Base-by-base conservation (phyloP, 2,888 invertebrate genomes). In the Pterostichus madidus region DNA sequence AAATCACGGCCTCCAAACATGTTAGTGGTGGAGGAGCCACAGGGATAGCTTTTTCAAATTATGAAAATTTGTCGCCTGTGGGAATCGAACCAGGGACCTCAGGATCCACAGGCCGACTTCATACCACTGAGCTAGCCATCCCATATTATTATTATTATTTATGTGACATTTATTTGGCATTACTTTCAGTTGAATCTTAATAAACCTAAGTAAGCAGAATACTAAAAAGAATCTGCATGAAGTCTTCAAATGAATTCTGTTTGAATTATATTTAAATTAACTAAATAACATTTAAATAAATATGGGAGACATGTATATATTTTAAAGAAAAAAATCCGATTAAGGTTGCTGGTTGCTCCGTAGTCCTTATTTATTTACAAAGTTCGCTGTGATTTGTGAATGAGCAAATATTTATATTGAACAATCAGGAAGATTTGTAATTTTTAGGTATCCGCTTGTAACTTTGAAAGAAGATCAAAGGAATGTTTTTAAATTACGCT, bases 371-470 rank as follows among this genome's bases (percentile, higher is more conserved):
- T 39, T 64, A 64, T 64, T 64, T 64, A 32, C 64, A 35, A n/a
- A 64, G 32, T 32, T 64, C 35, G 7, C 35, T 35, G 32, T 35
- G 32, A 31, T 11, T 32, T 6, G 13, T 24, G 24, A 24, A 24
- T 24, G 24, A 24, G 68, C 39, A 71, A 71, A 71, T 71, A 71
- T 71, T 68, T 35, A 24, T 39, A 17, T 68, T 39, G 39, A 68
- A 17, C 68, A 68, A 68, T 44, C 68, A 68, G 44, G 68, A 44
- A 68, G 17, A 68, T 68, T 44, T 68, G 68, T 44, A 68, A 68
- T 68, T 71, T 71, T 71, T 71, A 39, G 68, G 68, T 35, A 39
- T 39, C 39, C 44, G 46, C 39, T 44, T 15, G 39, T 44, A 71
- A 44, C 68, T 44, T 71, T 44, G 17, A 39, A 71, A 44, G 44